Conservation (phyloP, 2,797 vertebrate genomes). For the Tapirus indicus region DNA sequence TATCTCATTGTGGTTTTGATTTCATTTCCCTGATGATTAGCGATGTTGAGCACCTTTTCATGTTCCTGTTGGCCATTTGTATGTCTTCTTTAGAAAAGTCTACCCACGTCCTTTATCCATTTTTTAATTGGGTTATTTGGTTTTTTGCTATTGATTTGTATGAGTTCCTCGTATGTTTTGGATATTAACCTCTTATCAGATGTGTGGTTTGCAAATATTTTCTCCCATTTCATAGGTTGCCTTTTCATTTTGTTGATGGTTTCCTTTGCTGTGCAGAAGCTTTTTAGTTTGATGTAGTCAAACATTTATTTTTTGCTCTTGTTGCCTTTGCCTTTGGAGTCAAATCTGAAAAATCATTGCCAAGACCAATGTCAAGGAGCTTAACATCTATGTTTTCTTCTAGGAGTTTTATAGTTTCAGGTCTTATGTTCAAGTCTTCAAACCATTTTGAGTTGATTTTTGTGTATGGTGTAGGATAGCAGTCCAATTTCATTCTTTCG, state of each 20-base stretch:
- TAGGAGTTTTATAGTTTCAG: not conserved
- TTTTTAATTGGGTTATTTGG: not conserved
- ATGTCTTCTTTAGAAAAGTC: not conserved
- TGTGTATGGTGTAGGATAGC: not conserved
- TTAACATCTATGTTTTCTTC: not conserved
- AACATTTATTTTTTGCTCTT: not conserved
- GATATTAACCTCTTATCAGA: not conserved
- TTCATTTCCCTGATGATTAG: not conserved
- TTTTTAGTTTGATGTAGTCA: not conserved
- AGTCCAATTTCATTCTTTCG: not conserved
- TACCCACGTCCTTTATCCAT: not conserved
- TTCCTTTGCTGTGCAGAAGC: not conserved
- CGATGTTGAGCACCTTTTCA: not conserved
- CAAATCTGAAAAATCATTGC: not conserved
- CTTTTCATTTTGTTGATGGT: not conserved
- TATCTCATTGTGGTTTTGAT: not conserved
- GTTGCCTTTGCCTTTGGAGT: not conserved
- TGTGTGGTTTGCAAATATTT: not conserved
- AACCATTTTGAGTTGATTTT: conserved; percentile 1
- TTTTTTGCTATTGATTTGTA: not conserved
- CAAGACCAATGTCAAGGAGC: not conserved
- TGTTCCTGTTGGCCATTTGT: not conserved
- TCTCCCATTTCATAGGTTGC: not conserved
- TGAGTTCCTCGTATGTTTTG: not conserved
- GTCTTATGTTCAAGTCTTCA: not conserved